Base-by-base conservation (phyloP, 2,888 invertebrate species). In the Metellina segmentata region DNA sequence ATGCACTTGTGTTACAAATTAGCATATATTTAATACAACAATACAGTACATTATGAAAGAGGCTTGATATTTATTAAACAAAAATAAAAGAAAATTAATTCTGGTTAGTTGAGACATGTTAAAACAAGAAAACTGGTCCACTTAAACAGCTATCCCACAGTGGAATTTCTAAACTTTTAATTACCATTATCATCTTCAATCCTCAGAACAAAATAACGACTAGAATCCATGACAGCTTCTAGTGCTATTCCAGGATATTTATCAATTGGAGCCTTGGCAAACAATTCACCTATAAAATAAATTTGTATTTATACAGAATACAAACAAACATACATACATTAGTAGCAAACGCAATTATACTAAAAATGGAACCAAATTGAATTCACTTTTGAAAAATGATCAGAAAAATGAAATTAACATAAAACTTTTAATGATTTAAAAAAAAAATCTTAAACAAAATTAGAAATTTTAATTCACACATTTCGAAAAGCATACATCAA, bases 141-240 rank as follows among this genome's bases (percentile, higher is more conserved):
- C 34, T n/a, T n/a, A n/a, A n/a, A 34, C 4, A 34, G 34, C 4
- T 34, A 34, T 34, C 34, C 34, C 34, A 34, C 1, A 34, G 1
- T 34, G 34, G 34, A 34, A 34, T 34, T 61, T 61, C 13, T 61
- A 5, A 61, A 61, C 9, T 9, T 61, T 61, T 16, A 61, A 16
- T 61, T 61, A 97, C 98, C 98, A 96, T 97, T 97, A 94, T 98
- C 98, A 96, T 98, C 98, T 95, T 98, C 98, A 94, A 99, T 98
- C 94, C 98, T 96, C 81, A 99, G 96, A 51, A 99, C 99, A 96
- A 99, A 99, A 95, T 99, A 99, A 94, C 99, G 96, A 87, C 99
- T 99, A 90, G 99, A 99, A 95, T 99, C 99, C 81, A 97, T 97
- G 1, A 99, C 99, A 75, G 98, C 95, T 95, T 99, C 99, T 53